phyloP scores from a whole-genome alignment of 1,140 invertebrate genomes.

The Oscheius sp. region DNA sequence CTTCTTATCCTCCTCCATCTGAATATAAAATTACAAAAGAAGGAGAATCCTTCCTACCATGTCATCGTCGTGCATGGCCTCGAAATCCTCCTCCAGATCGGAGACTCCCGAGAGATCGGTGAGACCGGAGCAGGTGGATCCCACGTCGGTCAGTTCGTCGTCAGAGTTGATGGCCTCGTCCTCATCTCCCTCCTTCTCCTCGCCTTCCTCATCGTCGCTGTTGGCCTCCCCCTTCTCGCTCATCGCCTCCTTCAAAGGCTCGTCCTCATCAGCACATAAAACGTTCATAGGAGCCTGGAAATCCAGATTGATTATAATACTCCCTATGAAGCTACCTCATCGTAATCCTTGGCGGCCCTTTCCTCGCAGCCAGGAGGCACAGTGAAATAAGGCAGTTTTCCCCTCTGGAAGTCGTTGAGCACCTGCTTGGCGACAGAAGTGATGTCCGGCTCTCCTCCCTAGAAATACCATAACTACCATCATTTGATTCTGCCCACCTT shows the following conservation, averaged over 20 bases:
- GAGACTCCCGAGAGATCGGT: slow-evolving; percentile 49
- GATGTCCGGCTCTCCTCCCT: slow-evolving; percentile 88
- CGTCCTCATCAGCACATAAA: slow-evolving; percentile 33
- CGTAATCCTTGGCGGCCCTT: slow-evolving; percentile 25
- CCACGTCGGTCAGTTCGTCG: slow-evolving; percentile 49
- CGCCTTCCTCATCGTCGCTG: slow-evolving; percentile 31
- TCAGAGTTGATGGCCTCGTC: slow-evolving; percentile 13
- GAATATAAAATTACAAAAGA: not conserved
- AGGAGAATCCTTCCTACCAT: not conserved
- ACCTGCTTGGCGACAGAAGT: slow-evolving; percentile 85
- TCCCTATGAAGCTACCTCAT: slow-evolving; percentile 20
- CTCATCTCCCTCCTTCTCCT: slow-evolving; percentile 16
- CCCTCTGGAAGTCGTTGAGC: slow-evolving; percentile 96
- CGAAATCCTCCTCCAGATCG: slow-evolving; percentile 47
- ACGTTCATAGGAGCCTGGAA: slow-evolving; percentile 52
- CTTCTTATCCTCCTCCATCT: slow-evolving; percentile 14
- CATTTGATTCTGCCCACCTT: slow-evolving; percentile 64
- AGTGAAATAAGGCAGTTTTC: slow-evolving; percentile 77
- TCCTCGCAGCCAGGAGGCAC: slow-evolving; percentile 50
- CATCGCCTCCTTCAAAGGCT: slow-evolving; percentile 45
- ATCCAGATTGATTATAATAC: slow-evolving; percentile 10
- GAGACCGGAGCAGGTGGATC: slow-evolving; percentile 46
- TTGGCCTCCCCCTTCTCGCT: slow-evolving; percentile 19
- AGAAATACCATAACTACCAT: not conserved
- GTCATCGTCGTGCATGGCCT: slow-evolving; percentile 45